Evolutionary conservation across 2,797 vertebrate genomes (phyloP).

Genomic region (Hydrolagus colliei): DNA sequence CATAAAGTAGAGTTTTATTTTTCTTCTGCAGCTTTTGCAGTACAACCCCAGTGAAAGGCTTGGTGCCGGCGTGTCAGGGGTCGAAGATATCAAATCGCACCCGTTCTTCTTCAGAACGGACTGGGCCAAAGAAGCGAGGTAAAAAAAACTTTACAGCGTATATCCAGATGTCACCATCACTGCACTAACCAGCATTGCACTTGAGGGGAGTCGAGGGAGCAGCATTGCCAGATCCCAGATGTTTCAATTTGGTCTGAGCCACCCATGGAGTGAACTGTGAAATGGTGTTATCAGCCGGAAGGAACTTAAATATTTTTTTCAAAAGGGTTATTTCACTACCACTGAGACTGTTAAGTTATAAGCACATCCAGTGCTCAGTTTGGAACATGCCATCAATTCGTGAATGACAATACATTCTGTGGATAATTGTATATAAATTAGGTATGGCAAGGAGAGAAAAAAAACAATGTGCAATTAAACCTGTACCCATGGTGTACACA

Average conservation of each 20-base stretch:
- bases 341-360: not conserved
- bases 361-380: not conserved
- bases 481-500: not conserved
- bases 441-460: not conserved
- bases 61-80: conserved; percentile 82
- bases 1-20: conserved; percentile 31
- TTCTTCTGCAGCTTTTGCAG: conserved; percentile 76
- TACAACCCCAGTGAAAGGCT: conserved; percentile 86
- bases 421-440: conserved; percentile 17
- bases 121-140: conserved; percentile 70
- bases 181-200: conserved; percentile 25
- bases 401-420: conserved; percentile 15
- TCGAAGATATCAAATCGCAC: conserved; percentile 92
- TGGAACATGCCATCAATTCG: not conserved
- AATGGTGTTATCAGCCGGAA: not conserved
- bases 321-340: not conserved
- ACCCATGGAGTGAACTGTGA: not conserved
- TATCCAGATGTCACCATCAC: not conserved
- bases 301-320: not conserved
- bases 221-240: not conserved
- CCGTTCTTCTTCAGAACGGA: conserved; percentile 82
- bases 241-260: not conserved
- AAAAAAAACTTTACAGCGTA: conserved; percentile 37
- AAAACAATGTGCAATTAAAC: not conserved
- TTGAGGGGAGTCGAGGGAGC: not conserved